Percentiles rank a stretch among this genome's conserved stretches.
phyloP scores from a whole-genome alignment of 2,113 vertebrate genomes.

The Solea senegalensis region DNA sequence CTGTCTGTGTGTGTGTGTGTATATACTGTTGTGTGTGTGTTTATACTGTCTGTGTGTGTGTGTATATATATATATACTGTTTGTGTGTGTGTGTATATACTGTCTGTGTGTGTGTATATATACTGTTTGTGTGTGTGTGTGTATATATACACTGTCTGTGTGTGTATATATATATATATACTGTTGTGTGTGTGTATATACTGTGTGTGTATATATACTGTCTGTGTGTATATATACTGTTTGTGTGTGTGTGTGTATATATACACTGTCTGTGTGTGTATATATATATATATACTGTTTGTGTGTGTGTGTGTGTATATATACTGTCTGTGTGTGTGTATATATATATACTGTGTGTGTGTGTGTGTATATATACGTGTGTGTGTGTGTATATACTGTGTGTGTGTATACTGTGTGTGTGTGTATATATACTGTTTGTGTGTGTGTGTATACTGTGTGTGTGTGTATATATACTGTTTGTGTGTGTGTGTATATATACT shows the following conservation, averaged over 20 bases:
- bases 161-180: background rate
- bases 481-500: too few species aligned
- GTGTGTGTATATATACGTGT: background rate
- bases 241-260: background rate
- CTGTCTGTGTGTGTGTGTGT: conserved; percentile 9
- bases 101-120: too few species aligned
- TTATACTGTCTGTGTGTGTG: conserved; percentile 1
- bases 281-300: background rate
- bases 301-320: conserved; percentile 5
- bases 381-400: background rate
- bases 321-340: background rate
- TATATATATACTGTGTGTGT: background rate
- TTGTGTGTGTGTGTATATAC: too few species aligned
- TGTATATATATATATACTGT: background rate
- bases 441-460: too few species aligned
- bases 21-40: background rate
- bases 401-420: conserved; percentile 13
- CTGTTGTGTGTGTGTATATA: conserved; percentile 19
- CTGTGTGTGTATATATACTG: too few species aligned
- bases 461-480: background rate
- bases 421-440: background rate
- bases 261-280: conserved; percentile 8
- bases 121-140: background rate
- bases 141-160: too few species aligned
- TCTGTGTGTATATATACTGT: background rate